phyloP scores from a whole-genome alignment of 2,113 vertebrate genomes.

The Crypturellus undulatus region DNA sequence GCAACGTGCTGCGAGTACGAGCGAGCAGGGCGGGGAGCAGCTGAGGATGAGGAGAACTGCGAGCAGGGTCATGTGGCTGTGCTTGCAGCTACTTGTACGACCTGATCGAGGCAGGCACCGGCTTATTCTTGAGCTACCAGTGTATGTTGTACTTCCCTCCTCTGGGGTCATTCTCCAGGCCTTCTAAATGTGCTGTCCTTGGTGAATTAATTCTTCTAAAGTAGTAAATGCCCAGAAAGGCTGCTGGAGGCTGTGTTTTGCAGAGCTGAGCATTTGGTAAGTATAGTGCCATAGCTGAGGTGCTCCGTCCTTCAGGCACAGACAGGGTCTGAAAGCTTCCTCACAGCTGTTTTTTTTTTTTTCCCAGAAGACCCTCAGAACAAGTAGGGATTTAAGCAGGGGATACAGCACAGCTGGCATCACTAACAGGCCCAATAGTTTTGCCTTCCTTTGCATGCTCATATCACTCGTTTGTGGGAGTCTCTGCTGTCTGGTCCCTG shows the following conservation, averaged over 20 bases:
- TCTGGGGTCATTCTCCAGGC: background rate
- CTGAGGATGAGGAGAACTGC: background rate
- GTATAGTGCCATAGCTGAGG: fast-evolving
- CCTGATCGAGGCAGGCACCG: background rate
- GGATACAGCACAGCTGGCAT: background rate
- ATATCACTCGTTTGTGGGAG: background rate
- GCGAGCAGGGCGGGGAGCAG: background rate
- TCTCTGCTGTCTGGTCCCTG: background rate
- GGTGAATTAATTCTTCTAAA: background rate
- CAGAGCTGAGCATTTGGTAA: background rate
- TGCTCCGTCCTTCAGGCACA: background rate
- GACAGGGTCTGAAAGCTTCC: background rate
- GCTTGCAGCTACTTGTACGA: background rate
- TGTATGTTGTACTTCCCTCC: fast-evolving
- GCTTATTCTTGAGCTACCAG: slow-evolving; percentile 8
- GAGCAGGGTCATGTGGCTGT: fast-evolving
- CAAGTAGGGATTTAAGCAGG: background rate
- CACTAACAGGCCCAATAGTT: background rate
- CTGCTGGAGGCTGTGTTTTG: background rate
- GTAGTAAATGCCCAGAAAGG: background rate
- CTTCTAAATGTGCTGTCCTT: background rate
- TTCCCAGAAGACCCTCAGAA: background rate
- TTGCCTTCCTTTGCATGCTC: background rate
- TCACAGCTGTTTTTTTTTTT: background rate
- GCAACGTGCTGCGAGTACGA: background rate